Base-by-base conservation (phyloP, 2,888 invertebrate species). In the Ypsolopha sequella region DNA sequence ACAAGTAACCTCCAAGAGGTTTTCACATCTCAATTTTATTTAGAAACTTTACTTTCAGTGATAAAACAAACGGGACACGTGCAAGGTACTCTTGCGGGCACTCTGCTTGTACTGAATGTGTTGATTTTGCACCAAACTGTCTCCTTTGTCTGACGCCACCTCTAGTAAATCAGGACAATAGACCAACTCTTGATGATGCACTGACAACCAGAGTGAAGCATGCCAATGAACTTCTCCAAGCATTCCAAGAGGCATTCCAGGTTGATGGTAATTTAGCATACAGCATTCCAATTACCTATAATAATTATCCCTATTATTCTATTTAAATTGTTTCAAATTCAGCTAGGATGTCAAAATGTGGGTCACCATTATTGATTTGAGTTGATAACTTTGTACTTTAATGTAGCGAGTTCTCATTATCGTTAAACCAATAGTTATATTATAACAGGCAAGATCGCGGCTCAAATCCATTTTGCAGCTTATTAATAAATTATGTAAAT, bases 1-100 rank as follows among this genome's bases (percentile, higher is more conserved):
- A 24, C 4, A 3, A 47, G n/a, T 2, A 36, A 36, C 9, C 10
- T 2, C 6, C n/a, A 6, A 13, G 4, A 36, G 2, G 1, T 2
- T n/a, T 11, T n/a, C 11, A 34, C 4, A 35, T 13, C 34, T 35
- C 11, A n/a, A n/a, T 44, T 6, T 44, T n/a, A n/a, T n/a, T 7
- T 7, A 10, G 1, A 11, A 34, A 11, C 34, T 41, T 33, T 51
- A 45, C 60, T 56, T 60, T 35, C 59, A 84, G 85, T 66, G 79
- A 79, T 56, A 73, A 68, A 53, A 54, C 62, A n/a, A 61, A 58
- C 55, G 72, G 72, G 36, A 52, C 52, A 13, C 71, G 71, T 33
- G 39, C 67, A 52, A 71, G 78, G 60, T 80, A 70, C 55, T 51
- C 59, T 6, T 84, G 84, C 61, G 82, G 84, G n/a, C 82, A 82